Conservation (phyloP, 1,140 invertebrate species). For the Hylaeus volcanicus region DNA sequence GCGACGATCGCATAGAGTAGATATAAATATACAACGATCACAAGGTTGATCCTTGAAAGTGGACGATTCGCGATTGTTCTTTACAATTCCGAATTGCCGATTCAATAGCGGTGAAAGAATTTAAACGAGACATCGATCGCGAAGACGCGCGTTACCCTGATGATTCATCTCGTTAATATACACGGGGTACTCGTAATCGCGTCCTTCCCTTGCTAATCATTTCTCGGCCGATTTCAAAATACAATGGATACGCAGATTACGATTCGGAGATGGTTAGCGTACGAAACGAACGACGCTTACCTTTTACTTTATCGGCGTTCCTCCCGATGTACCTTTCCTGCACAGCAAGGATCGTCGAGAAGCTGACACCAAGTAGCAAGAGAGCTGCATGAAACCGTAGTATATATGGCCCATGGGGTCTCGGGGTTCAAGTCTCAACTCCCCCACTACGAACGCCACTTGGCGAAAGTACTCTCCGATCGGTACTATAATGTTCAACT, state of each 20-base stretch:
- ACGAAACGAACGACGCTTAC: conserved; percentile 7
- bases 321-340: conserved; percentile 28
- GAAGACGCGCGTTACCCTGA: not conserved
- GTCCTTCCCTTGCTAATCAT: too few species aligned
- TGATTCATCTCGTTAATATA: conserved; percentile 51
- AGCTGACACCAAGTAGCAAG: conserved; percentile 71
- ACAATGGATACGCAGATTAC: not conserved
- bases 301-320: conserved; percentile 34
- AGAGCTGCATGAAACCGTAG: conserved; percentile 69
- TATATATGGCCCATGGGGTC: conserved; percentile 73
- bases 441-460: conserved; percentile 71
- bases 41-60: too few species aligned
- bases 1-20: too few species aligned
- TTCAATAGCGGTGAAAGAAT: not conserved
- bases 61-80: too few species aligned
- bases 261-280: not conserved
- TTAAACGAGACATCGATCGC: not conserved
- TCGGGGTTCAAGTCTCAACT: conserved; percentile 74
- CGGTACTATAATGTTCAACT: conserved; percentile 64
- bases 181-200: not conserved
- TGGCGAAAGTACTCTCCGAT: conserved; percentile 76
- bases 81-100: too few species aligned
- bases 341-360: conserved; percentile 66
- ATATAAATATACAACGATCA: too few species aligned
- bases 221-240: not conserved